Base-by-base conservation (phyloP, 1,140 invertebrate species). In the Trichogramma pretiosum region DNA sequence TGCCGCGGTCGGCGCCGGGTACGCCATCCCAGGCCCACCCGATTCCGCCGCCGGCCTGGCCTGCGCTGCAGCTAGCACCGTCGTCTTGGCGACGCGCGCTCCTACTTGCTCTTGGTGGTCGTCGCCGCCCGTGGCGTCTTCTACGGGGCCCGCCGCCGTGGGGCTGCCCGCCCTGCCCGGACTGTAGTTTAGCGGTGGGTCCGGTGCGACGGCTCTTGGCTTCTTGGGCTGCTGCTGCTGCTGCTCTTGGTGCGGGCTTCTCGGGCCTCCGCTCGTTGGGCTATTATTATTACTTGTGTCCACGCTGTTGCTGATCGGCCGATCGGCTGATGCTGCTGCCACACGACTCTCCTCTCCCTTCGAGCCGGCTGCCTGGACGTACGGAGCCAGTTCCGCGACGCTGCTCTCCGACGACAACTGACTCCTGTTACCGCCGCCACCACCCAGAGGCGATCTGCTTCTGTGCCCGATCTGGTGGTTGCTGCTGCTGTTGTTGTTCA, bases 21-120 rank as follows among this genome's bases (percentile, higher is more conserved):
- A 70, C 61, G 70, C 70, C 67, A 70, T 71, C 60, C 68, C 68
- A 67, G 67, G 70, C 63, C 67, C 68, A 60, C 59, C 66, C 60
- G 65, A 61, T 63, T 66, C 67, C 59, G n/a, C n/a, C n/a, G n/a
- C n/a, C n/a, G 61, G 63, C 55, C 65, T 65, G 58, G n/a, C n/a
- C n/a, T n/a, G n/a, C n/a, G n/a, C n/a, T n/a, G n/a, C n/a, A n/a
- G 66, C 63, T 58, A 66, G 68, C 62, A 64, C 67, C 68, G 46
- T 70, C 47, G n/a, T n/a, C n/a, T 66, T 69, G 46, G 26, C 19
- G 33, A 37, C 13, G 33, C 1, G 2, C 38, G 39, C 32, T 41
- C 30, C 22, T 24, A 9, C 22, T 48, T 41, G 39, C n/a, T n/a
- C n/a, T n/a, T n/a, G n/a, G n/a, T n/a, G n/a, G 16, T 9, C 32